Percentiles rank a stretch among this genome's conserved stretches.
These are phyloP conservation scores for Tryphoninae sp. DNA, from an alignment of 2,888 invertebrate species.

Conservation along the genomic window DNA sequence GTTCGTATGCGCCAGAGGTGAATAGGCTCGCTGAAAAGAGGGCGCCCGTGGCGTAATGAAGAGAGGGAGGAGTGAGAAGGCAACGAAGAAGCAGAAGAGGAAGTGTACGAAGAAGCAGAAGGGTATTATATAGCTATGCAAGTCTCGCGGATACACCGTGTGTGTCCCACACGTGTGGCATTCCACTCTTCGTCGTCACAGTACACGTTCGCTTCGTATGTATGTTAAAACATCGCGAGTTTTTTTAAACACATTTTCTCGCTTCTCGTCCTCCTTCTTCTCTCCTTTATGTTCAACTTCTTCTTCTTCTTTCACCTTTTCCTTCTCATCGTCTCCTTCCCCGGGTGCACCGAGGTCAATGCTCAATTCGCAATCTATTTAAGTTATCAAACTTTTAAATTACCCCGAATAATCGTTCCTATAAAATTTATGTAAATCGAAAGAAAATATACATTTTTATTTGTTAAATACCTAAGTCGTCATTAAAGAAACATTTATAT, in stretches of 20 bases:
- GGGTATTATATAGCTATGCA: conserved; percentile 6
- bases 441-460: not conserved
- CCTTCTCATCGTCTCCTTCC: conserved; percentile 44
- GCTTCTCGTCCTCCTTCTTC: conserved; percentile 33
- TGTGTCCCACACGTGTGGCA: conserved; percentile 58
- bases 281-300: conserved; percentile 41
- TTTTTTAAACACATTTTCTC: conserved; percentile 41
- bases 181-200: conserved; percentile 55
- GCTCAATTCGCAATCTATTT: conserved; percentile 74
- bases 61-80: conserved; percentile 9
- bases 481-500: not conserved
- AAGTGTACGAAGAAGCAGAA: conserved; percentile 36
- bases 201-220: conserved; percentile 34
- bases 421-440: not conserved
- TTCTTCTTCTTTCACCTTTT: conserved; percentile 26
- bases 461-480: not conserved
- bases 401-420: not conserved
- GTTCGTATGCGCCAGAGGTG: not conserved
- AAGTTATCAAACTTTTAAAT: not conserved
- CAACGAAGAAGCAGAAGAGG: conserved; percentile 30
- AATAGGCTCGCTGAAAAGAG: conserved; percentile 14
- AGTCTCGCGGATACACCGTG: conserved; percentile 13
- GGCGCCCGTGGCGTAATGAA: conserved; percentile 43
- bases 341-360: conserved; percentile 70
- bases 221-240: conserved; percentile 37